These are phyloP conservation scores for Drosophila conformis DNA, from an alignment of 2,888 invertebrate species.

Conservation along the genomic window DNA sequence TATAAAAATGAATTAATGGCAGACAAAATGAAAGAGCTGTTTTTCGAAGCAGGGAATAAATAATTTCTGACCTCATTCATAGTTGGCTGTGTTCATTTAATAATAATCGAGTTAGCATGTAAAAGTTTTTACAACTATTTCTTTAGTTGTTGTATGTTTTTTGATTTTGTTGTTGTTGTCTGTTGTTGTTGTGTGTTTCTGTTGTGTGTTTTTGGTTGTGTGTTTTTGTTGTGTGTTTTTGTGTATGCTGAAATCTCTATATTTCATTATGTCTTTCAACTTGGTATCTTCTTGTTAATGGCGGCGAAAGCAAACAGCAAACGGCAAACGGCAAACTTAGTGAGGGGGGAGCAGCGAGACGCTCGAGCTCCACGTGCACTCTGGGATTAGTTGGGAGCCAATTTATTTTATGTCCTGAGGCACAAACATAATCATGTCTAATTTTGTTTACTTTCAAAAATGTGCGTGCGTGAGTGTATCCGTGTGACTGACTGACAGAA, in stretches of 20 bases:
- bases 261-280: constrained; percentile 26
- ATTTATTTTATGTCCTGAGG: constrained; percentile 78
- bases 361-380: constrained; percentile 65
- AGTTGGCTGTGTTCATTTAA: neutral
- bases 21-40: neutral
- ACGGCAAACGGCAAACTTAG: constrained; percentile 39
- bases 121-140: neutral
- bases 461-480: constrained; percentile 71
- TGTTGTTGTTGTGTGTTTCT: neutral
- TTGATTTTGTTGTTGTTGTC: neutral
- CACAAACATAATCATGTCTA: constrained; percentile 81
- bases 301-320: constrained; percentile 20
- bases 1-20: neutral
- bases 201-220: too few relatives aligned
- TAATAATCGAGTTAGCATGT: neutral
- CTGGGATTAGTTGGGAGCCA: constrained; percentile 78
- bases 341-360: constrained; percentile 13
- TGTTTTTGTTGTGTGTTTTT: neutral
- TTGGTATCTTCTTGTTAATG: constrained; percentile 34
- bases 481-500: constrained; percentile 29
- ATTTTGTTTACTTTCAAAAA: constrained; percentile 81
- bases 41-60: neutral
- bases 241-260: constrained; percentile 1
- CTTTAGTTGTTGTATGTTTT: neutral
- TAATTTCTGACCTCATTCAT: neutral